Percentiles rank a stretch among this genome's conserved stretches.
Evolutionary conservation across 2,113 vertebrate species (phyloP).

Genomic region (Thunnus maccoyii): DNA sequence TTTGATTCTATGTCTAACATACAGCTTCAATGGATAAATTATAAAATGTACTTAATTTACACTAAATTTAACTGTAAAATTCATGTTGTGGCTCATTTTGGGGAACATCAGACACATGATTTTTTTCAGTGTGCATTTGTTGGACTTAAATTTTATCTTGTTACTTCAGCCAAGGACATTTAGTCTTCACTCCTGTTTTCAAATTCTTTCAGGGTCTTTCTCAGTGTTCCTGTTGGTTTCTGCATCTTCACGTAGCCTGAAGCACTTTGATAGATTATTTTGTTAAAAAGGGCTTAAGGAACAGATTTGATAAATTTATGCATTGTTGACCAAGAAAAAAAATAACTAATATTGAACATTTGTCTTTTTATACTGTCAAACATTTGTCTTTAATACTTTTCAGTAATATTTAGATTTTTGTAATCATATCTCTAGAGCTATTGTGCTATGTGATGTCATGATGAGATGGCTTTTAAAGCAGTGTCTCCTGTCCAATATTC

Average conservation of each 20-base stretch:
- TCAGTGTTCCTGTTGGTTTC: constrained; percentile 29
- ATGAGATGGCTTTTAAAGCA: constrained; percentile 33
- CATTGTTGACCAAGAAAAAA: constrained; percentile 60
- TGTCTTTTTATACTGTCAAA: constrained; percentile 57
- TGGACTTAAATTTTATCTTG: constrained; percentile 31
- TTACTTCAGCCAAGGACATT: constrained; percentile 39
- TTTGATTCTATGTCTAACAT: constrained; percentile 42
- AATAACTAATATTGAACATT: constrained; percentile 27
- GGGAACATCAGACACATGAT: constrained; percentile 32
- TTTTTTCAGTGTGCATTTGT: constrained; percentile 33
- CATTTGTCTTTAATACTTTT: constrained; percentile 57
- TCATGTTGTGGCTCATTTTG: constrained; percentile 19
- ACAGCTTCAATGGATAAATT: constrained; percentile 45
- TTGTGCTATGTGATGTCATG: constrained; percentile 28
- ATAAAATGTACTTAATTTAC: constrained; percentile 22
- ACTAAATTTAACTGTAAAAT: background rate
- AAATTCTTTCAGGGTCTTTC: constrained; percentile 13
- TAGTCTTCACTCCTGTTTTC: constrained; percentile 20
- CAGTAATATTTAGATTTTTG: constrained; percentile 51
- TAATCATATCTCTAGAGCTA: constrained; percentile 37
- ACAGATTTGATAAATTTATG: constrained; percentile 57
- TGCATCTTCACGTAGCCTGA: constrained; percentile 46
- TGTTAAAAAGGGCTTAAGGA: constrained; percentile 67
- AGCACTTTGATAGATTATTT: constrained; percentile 71
- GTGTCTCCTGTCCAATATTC: constrained; percentile 39